phyloP scores from a whole-genome alignment of 2,797 vertebrate genomes.

The Rhynchotus rufescens region DNA sequence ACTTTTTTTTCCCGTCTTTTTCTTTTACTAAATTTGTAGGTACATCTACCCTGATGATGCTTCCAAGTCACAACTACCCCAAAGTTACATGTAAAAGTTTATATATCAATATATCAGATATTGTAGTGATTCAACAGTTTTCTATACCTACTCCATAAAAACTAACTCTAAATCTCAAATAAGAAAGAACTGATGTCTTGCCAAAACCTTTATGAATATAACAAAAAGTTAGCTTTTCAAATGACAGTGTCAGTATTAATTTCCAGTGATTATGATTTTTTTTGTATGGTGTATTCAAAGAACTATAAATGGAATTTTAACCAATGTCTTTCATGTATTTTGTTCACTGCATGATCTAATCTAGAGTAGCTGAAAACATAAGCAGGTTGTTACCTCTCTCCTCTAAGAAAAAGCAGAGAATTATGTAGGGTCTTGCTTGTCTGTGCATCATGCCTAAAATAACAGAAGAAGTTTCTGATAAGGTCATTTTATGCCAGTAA shows the following conservation, averaged over 20 bases:
- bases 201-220: neutral
- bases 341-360: neutral
- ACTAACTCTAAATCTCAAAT: neutral
- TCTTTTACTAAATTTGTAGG: neutral
- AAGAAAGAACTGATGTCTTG: neutral
- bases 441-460: neutral
- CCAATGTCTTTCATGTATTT: neutral
- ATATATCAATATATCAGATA: neutral
- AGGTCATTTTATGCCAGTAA: neutral
- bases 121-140: neutral
- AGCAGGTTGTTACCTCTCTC: neutral
- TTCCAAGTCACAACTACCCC: neutral
- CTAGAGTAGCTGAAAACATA: neutral
- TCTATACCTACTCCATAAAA: neutral
- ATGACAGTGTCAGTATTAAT: neutral
- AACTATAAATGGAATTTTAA: neutral
- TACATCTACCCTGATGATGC: neutral
- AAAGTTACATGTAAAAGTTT: neutral
- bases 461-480: constrained; percentile 9
- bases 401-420: neutral
- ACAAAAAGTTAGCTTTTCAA: neutral
- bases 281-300: neutral
- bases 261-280: neutral
- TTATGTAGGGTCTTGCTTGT: neutral
- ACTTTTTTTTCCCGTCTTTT: neutral